These are phyloP conservation scores for Drosophila kikkawai DNA, from an alignment of 1,140 invertebrate species.

Conservation along the genomic window DNA sequence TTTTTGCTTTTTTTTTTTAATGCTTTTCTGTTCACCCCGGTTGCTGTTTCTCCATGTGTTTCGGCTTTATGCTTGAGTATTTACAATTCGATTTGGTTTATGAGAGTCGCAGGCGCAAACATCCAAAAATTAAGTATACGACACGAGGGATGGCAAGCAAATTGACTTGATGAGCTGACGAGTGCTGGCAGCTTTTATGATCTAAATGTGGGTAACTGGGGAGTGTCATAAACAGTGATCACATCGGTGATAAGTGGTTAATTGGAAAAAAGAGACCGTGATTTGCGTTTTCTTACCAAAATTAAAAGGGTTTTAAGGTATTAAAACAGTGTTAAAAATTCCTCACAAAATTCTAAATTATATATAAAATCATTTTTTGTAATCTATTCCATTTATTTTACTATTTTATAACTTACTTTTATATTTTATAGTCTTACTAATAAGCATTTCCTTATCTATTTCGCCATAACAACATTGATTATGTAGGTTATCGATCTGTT, in stretches of 20 bases:
- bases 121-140: constrained; percentile 76
- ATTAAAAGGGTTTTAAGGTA: neutral
- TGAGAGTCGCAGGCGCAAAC: constrained; percentile 43
- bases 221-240: constrained; percentile 25
- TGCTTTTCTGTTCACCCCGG: constrained; percentile 9
- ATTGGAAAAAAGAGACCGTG: neutral
- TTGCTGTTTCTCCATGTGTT: constrained; percentile 34
- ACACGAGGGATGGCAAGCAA: constrained; percentile 64
- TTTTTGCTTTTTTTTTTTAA: neutral
- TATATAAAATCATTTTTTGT: neutral
- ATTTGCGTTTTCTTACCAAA: neutral
- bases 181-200: constrained; percentile 14
- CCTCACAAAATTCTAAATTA: too few species aligned
- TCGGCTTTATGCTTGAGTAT: constrained; percentile 52
- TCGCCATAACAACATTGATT: constrained; percentile 11
- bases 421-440: neutral
- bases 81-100: constrained; percentile 78
- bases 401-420: neutral
- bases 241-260: constrained; percentile 4
- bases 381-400: neutral
- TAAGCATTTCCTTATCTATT: neutral
- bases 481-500: constrained; percentile 10
- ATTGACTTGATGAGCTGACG: constrained; percentile 53
- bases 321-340: neutral
- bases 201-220: neutral